Evolutionary conservation across 1,140 invertebrate genomes (phyloP).

Genomic region (Cyphomyrmex costatus): DNA sequence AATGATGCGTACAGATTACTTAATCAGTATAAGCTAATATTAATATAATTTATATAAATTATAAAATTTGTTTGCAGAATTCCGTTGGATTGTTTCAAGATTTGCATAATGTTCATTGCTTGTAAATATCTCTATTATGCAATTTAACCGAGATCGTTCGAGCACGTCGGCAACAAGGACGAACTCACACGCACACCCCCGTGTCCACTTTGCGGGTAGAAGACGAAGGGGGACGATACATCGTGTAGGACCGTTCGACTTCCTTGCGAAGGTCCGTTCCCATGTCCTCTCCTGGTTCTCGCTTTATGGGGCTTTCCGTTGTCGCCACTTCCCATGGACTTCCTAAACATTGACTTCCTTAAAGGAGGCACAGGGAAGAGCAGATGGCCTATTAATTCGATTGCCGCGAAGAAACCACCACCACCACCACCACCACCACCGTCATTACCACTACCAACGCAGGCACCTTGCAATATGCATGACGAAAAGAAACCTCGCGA

Average conservation of each 20-base stretch:
- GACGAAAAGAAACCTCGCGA: slow-evolving; percentile 44
- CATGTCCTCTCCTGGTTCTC: slow-evolving; percentile 80
- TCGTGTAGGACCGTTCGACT: slow-evolving; percentile 72
- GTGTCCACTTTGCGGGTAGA: slow-evolving; percentile 20
- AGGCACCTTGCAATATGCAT: slow-evolving; percentile 58
- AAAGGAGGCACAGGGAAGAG: slow-evolving; percentile 74
- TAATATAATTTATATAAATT: background rate
- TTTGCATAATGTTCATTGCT: background rate
- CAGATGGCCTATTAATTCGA: slow-evolving; percentile 86
- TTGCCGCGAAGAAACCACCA: slow-evolving; percentile 76
- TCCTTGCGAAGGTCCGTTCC: slow-evolving; percentile 83
- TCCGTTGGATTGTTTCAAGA: background rate
- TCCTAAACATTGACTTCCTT: slow-evolving; percentile 87
- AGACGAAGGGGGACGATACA: slow-evolving; percentile 71
- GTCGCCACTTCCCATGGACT: slow-evolving; percentile 86
- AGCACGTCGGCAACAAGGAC: slow-evolving; percentile 31
- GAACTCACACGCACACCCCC: slow-evolving; percentile 67
- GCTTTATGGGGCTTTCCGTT: slow-evolving; percentile 86
- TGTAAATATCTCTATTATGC: slow-evolving; percentile 12
- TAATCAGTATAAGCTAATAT: background rate
- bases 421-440: slow-evolving; percentile 17
- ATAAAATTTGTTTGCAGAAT: background rate
- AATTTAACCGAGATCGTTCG: slow-evolving; percentile 14
- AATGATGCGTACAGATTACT: background rate
- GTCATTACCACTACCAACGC: slow-evolving; percentile 60